Conservation (phyloP, 2,797 vertebrate species). For the Glyptemys insculpta region DNA sequence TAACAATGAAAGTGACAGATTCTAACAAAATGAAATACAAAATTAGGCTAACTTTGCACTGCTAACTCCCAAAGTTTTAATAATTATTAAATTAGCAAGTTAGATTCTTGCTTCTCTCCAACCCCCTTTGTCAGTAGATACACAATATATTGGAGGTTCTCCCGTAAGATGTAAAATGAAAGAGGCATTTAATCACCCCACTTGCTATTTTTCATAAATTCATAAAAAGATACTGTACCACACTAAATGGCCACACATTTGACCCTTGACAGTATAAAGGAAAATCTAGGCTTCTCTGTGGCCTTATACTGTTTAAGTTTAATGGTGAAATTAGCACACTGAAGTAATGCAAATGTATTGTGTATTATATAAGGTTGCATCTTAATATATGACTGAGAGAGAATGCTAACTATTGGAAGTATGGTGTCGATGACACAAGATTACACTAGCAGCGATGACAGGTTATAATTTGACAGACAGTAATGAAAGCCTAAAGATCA, state of each 20-base stretch:
- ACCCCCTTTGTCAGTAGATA: neutral
- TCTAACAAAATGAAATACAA: neutral
- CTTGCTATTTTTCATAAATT: neutral
- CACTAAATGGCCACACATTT: neutral
- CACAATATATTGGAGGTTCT: neutral
- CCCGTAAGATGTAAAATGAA: neutral
- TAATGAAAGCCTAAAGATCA: neutral
- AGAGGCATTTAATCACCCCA: neutral
- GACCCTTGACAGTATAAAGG: neutral
- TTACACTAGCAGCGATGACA: neutral
- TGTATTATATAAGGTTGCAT: neutral
- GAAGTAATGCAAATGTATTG: neutral
- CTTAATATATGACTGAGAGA: neutral
- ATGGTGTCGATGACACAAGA: neutral
- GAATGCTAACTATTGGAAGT: neutral
- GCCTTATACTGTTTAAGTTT: neutral
- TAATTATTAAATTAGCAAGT: conserved; percentile 3
- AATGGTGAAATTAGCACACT: conserved; percentile 2
- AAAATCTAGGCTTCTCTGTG: neutral
- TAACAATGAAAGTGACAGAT: neutral
- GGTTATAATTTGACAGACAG: neutral
- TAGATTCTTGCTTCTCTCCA: conserved; percentile 12
- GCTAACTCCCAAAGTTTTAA: conserved; percentile 9
- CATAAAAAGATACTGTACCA: neutral
- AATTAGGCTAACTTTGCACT: neutral